These are phyloP conservation scores for Brachirus orientalis DNA, from an alignment of 2,113 vertebrate genomes.

Conservation along the genomic window DNA sequence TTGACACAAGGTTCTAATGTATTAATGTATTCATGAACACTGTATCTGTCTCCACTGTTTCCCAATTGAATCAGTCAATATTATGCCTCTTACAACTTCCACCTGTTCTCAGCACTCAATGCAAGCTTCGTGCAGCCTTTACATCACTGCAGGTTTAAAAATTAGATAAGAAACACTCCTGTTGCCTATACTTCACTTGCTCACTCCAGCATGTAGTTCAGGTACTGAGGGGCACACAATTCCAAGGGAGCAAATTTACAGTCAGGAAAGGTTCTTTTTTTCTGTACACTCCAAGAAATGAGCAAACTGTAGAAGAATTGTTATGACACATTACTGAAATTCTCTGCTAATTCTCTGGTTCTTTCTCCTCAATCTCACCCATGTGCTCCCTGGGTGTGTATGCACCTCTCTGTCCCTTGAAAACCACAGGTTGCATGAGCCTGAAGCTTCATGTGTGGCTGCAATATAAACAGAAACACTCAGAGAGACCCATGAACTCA, in stretches of 20 bases:
- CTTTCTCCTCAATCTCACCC: too few relatives aligned
- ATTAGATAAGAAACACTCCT: constrained; percentile 36
- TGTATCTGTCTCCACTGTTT: background rate
- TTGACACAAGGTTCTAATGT: background rate
- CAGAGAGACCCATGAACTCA: too few relatives aligned
- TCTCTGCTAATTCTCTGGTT: too few relatives aligned
- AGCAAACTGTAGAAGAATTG: too few relatives aligned
- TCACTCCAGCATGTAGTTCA: constrained; percentile 36
- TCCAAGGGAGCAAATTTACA: constrained; percentile 60
- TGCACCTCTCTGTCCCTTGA: too few relatives aligned
- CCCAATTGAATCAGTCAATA: too few relatives aligned
- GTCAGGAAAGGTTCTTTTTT: constrained; percentile 10
- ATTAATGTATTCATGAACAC: background rate
- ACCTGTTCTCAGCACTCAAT: background rate
- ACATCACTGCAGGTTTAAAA: constrained; percentile 8
- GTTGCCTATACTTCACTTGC: constrained; percentile 24
- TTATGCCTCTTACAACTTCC: background rate
- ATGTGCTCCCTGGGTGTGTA: too few relatives aligned
- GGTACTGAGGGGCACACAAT: constrained; percentile 32
- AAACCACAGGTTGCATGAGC: too few relatives aligned
- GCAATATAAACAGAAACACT: too few relatives aligned
- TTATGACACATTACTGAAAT: too few relatives aligned
- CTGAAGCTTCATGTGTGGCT: too few relatives aligned
- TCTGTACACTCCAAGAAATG: too few relatives aligned
- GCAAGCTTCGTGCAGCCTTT: constrained; percentile 2